Conservation (phyloP, 2,888 invertebrate genomes). For the Microctonus hyperodae region DNA sequence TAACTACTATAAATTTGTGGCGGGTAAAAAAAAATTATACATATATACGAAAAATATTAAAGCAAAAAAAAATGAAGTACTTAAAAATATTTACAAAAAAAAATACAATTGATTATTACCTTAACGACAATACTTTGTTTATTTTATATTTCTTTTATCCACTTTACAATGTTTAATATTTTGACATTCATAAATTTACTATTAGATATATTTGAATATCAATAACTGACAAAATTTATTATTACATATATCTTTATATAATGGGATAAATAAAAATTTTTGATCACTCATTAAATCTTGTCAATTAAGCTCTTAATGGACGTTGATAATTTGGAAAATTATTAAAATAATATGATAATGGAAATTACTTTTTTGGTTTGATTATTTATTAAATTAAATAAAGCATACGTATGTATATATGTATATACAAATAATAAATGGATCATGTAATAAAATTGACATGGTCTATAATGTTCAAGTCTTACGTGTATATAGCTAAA, state of each 20-base stretch:
- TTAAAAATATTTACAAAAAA: background rate
- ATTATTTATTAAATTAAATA: background rate
- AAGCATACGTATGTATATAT: background rate
- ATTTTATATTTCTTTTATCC: constrained; percentile 23
- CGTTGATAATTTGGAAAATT: background rate
- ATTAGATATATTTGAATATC: constrained; percentile 18
- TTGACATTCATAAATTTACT: constrained; percentile 27
- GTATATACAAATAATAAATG: background rate
- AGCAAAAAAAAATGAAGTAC: background rate
- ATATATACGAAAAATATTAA: background rate
- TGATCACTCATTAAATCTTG: background rate
- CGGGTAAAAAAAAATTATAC: background rate
- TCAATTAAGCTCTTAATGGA: background rate
- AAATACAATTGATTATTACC: background rate
- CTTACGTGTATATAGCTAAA: background rate
- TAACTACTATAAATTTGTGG: background rate
- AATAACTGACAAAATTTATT: constrained; percentile 3
- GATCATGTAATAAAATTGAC: background rate
- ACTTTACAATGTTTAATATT: constrained; percentile 16
- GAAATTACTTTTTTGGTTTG: background rate
- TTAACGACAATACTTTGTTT: constrained; percentile 29
- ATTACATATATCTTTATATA: background rate
- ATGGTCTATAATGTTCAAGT: background rate
- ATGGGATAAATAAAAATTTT: background rate
- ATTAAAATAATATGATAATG: no score